Conservation (phyloP, 2,888 invertebrate genomes). For the Idaea biselata region DNA sequence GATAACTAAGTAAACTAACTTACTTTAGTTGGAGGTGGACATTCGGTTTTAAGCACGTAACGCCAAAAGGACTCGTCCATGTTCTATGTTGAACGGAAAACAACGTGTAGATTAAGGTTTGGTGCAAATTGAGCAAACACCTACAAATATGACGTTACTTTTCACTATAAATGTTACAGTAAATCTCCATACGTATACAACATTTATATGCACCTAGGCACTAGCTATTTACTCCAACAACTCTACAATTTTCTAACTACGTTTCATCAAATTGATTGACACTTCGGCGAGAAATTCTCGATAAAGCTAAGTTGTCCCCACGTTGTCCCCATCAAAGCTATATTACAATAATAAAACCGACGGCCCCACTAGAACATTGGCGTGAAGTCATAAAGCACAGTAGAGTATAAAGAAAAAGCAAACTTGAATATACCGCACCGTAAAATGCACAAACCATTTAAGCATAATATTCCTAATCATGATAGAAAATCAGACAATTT, state of each 20-base stretch:
- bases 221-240: not conserved
- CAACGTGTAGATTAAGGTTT: too few relatives aligned
- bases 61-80: too few relatives aligned
- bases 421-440: not conserved
- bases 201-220: not conserved
- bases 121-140: too few relatives aligned
- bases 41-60: too few relatives aligned
- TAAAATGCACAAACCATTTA: not conserved
- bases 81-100: too few relatives aligned
- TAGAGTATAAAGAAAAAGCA: not conserved
- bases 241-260: not conserved
- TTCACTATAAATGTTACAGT: not conserved
- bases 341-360: not conserved
- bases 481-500: not conserved
- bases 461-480: not conserved
- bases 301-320: not conserved
- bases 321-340: not conserved
- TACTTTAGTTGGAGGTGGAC: too few relatives aligned
- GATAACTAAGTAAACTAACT: too few relatives aligned
- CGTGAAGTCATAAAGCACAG: constrained; percentile 51
- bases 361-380: constrained; percentile 26
- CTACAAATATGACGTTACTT: too few relatives aligned
- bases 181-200: not conserved
- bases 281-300: not conserved
- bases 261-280: not conserved